Percentiles rank a stretch among this genome's conserved stretches.
Evolutionary conservation across 2,797 vertebrate species (phyloP).

Genomic region (Catostomus latipinnis): DNA sequence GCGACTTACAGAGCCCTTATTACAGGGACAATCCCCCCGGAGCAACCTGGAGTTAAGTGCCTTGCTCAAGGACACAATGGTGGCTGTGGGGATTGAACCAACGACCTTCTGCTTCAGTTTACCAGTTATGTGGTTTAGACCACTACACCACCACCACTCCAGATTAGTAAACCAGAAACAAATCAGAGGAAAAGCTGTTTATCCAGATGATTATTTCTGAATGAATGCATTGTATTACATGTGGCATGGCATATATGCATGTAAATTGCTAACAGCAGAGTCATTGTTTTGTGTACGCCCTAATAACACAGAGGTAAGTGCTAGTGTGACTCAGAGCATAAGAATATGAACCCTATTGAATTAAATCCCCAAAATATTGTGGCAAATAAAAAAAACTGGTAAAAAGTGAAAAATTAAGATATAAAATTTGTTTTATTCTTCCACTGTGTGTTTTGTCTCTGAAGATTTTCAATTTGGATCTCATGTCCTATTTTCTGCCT

Average conservation of each 20-base stretch:
- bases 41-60: no score
- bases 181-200: background rate
- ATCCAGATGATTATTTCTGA: slow-evolving; percentile 1
- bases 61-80: no score
- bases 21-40: no score
- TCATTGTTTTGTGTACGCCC: slow-evolving; percentile 64
- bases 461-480: slow-evolving; percentile 60
- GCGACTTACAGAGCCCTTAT: no score
- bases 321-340: slow-evolving; percentile 81
- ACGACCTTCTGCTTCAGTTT: no score
- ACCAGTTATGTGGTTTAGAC: no score
- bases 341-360: slow-evolving; percentile 89
- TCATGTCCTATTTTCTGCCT: slow-evolving; percentile 62
- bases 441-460: slow-evolving; percentile 60
- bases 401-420: slow-evolving; percentile 62
- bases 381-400: slow-evolving; percentile 54
- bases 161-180: background rate
- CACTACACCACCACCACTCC: no score
- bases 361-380: slow-evolving; percentile 64
- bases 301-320: slow-evolving; percentile 74
- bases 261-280: slow-evolving; percentile 51
- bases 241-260: slow-evolving; percentile 62
- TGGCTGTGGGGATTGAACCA: no score
- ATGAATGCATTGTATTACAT: slow-evolving; percentile 39
- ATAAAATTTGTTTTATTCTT: slow-evolving; percentile 48